These are phyloP conservation scores for Halcyon leucocephala DNA, from an alignment of 2,797 vertebrate genomes.

Conservation along the genomic window DNA sequence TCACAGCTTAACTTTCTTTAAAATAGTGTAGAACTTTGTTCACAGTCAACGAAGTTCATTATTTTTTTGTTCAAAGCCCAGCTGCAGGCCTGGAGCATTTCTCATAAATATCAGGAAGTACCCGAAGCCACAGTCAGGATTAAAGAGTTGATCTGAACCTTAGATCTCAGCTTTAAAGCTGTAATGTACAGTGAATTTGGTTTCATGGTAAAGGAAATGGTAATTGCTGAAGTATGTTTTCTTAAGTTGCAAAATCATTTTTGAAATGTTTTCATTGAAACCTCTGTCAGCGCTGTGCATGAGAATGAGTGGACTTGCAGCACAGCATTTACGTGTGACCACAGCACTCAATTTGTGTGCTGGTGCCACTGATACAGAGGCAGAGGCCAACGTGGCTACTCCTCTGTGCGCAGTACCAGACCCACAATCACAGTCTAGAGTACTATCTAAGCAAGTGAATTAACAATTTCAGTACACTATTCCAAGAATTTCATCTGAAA, in stretches of 20 bases:
- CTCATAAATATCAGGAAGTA: slow-evolving; percentile 78
- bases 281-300: not conserved
- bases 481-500: not conserved
- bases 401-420: not conserved
- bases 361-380: not conserved
- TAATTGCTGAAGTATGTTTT: slow-evolving; percentile 77
- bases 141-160: slow-evolving; percentile 73
- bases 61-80: slow-evolving; percentile 67
- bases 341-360: not conserved
- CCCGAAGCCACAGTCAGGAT: slow-evolving; percentile 74
- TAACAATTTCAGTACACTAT: fast-evolving
- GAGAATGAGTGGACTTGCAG: not conserved
- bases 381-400: not conserved
- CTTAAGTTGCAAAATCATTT: slow-evolving; percentile 64
- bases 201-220: slow-evolving; percentile 69
- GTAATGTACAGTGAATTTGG: slow-evolving; percentile 65
- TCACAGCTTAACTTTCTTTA: slow-evolving; percentile 38
- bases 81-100: slow-evolving; percentile 71
- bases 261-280: slow-evolving; percentile 54
- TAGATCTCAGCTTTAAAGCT: slow-evolving; percentile 76
- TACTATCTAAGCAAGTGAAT: not conserved
- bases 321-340: fast-evolving
- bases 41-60: slow-evolving; percentile 55
- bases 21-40: slow-evolving; percentile 14
- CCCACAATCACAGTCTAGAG: not conserved